Evolutionary conservation across 2,797 vertebrate species (phyloP).

Genomic region (Scleropages formosus): DNA sequence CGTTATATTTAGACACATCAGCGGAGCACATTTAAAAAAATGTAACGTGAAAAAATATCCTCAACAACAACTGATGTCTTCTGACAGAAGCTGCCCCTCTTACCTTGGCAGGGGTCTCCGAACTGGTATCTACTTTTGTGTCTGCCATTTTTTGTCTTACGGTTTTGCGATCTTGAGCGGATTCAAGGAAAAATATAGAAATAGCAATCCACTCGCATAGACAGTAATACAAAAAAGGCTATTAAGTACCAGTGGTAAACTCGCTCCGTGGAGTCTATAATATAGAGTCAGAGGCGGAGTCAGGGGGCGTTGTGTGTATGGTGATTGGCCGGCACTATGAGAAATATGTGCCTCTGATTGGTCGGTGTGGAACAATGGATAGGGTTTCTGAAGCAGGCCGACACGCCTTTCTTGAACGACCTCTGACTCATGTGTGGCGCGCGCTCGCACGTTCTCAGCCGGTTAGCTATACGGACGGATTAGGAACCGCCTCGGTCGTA

Average conservation of each 20-base stretch:
- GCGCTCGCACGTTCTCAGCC: constrained; percentile 36
- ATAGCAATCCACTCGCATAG: constrained; percentile 38
- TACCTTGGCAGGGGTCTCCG: constrained; percentile 57
- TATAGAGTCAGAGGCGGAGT: constrained; percentile 60
- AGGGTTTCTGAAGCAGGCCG: constrained; percentile 49
- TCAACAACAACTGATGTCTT: constrained; percentile 14
- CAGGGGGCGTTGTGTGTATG: constrained; percentile 23
- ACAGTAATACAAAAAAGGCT: constrained; percentile 41
- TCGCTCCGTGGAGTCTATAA: constrained; percentile 48
- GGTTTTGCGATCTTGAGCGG: constrained; percentile 41
- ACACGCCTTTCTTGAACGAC: constrained; percentile 42
- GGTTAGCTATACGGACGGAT: constrained; percentile 13
- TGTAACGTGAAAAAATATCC: not conserved
- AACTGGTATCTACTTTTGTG: constrained; percentile 59
- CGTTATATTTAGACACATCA: no score
- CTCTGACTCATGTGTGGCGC: constrained; percentile 47
- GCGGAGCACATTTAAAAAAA: not conserved
- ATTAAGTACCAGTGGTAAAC: constrained; percentile 55
- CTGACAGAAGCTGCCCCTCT: constrained; percentile 26
- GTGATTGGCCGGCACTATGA: constrained; percentile 50
- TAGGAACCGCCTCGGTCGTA: constrained; percentile 15
- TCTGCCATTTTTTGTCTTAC: constrained; percentile 55
- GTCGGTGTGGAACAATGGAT: constrained; percentile 60
- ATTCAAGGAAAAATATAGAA: constrained; percentile 37
- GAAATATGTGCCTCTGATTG: constrained; percentile 47